A percentile compares a stretch with the other conserved stretches of the same genome.
Evolutionary conservation across 2,797 vertebrate species (phyloP).

Genomic region (Diglossa cyanea): DNA sequence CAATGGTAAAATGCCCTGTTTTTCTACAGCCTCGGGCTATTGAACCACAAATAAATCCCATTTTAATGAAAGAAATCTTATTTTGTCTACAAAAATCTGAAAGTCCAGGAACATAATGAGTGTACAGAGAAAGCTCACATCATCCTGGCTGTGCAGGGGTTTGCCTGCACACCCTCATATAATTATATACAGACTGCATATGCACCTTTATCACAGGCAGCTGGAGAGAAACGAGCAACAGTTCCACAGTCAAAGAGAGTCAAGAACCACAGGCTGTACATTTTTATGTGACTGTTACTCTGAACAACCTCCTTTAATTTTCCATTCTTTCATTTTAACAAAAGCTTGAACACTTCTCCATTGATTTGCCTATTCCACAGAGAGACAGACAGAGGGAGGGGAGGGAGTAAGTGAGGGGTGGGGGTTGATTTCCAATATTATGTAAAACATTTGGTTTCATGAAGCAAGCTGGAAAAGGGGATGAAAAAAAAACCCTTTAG

Average conservation of each 20-base stretch:
- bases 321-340: conserved; percentile 68
- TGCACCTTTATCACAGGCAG: conserved; percentile 70
- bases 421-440: conserved; percentile 59
- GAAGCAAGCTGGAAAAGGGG: conserved; percentile 47
- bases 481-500: conserved; percentile 40
- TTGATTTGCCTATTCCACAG: conserved; percentile 59
- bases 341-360: conserved; percentile 53
- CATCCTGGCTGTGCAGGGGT: conserved; percentile 40
- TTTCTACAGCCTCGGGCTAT: conserved; percentile 41
- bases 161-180: conserved; percentile 59
- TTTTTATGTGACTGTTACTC: conserved; percentile 59
- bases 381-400: background rate
- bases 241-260: conserved; percentile 56
- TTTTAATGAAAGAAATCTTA: conserved; percentile 70
- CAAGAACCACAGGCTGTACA: conserved; percentile 59
- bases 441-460: conserved; percentile 65
- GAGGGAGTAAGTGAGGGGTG: background rate
- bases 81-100: conserved; percentile 67
- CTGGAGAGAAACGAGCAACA: conserved; percentile 65
- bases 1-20: conserved; percentile 53
- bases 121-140: conserved; percentile 43
- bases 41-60: conserved; percentile 66
- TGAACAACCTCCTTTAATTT: conserved; percentile 60
- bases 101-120: conserved; percentile 51
- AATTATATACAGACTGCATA: conserved; percentile 66